Evolutionary conservation across 2,888 invertebrate genomes (phyloP).

Genomic region (Podabrus alpinus): DNA sequence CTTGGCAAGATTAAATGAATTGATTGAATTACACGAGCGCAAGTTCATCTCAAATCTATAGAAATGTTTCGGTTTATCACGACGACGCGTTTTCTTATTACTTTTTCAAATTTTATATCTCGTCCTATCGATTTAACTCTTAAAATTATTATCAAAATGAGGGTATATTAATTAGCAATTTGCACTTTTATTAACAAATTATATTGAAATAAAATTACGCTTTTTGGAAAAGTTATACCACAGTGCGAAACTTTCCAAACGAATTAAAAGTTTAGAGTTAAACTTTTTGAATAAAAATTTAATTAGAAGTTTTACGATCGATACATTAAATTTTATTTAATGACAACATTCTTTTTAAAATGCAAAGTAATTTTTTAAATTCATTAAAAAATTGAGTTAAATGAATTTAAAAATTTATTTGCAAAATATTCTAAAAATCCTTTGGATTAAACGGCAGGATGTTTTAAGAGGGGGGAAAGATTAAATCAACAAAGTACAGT

Average conservation of each 20-base stretch:
- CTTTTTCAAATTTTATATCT: background rate
- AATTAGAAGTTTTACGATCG: background rate
- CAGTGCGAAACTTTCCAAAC: background rate
- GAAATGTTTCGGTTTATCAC: background rate
- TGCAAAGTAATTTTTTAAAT: background rate
- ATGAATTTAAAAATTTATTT: too few species aligned
- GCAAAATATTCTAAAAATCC: too few species aligned
- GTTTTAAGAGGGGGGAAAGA: too few species aligned
- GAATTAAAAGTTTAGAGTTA: background rate
- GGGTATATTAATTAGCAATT: background rate
- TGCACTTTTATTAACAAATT: background rate
- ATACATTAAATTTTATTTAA: background rate
- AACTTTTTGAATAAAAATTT: background rate
- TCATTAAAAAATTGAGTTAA: background rate
- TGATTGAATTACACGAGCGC: conserved; percentile 14
- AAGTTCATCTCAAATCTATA: conserved; percentile 5
- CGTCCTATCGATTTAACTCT: background rate
- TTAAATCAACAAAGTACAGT: too few species aligned
- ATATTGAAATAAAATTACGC: background rate
- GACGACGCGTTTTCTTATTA: background rate
- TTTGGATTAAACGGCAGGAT: too few species aligned
- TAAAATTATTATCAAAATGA: background rate
- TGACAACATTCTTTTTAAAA: background rate
- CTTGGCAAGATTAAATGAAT: conserved; percentile 8
- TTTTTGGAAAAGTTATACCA: background rate